Evolutionary conservation across 2,113 vertebrate species (phyloP), one percentile per base, ranked within the genome.

Genomic region (Gorilla gorilla): DNA sequence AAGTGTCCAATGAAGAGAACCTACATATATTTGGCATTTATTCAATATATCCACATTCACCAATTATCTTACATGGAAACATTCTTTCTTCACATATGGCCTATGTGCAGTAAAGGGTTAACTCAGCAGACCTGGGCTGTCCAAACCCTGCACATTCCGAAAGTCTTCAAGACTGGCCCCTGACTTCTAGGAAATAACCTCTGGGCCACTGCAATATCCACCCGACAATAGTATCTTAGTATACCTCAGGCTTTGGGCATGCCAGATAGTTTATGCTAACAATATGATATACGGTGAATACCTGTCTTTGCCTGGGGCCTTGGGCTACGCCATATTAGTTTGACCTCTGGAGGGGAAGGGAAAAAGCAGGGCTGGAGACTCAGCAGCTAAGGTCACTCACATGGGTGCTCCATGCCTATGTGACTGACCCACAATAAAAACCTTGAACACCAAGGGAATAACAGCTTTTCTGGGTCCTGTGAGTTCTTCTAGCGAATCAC

Each of bases 121-220:
- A 88, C 30, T 75, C 40, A 91, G 72, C 43, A 75, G 68, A 11
- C 30, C n/a, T 80, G 23, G 22, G 35, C 22, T 61, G 14, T 55
- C 32, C 66, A 92, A 97, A 94, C 12, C 43, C 38, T 73, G 38
- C 4, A 73, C 25, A 40, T 79, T 94, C 35, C 45, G 14, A 43
- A 87, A 92, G 43, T 72, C 68, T 86, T 73, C 17, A 89, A 72
- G 89, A 89, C 38, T 76, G 43, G 83, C 3, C 80, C 57, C 48
- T 25, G 40, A 40, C 20, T 80, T 23, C 64, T 90, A 55, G 92
- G n/a, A 96, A 93, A 80, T 93, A 94, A 94, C 64, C 89, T 96
- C 59, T 70, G 48, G 52, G 25, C 14, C 57, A 43, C 30, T 72
- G 43, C 32, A 92, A 83, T 79, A 78, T 64, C 45, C 94, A 83